Conservation (phyloP, 2,113 vertebrate genomes). For the Leiothrix lutea region DNA sequence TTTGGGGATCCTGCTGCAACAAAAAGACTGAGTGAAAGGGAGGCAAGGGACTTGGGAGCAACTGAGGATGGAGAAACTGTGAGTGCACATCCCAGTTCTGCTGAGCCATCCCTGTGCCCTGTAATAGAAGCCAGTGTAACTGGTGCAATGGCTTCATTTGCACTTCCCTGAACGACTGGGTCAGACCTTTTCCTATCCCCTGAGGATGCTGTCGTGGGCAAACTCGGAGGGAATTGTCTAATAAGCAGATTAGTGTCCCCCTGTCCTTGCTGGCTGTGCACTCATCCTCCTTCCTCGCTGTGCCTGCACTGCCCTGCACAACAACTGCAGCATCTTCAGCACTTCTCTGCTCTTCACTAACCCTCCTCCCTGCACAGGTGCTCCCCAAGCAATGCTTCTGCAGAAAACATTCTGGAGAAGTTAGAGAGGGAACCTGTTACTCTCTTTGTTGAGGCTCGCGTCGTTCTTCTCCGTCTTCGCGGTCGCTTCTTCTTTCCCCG, state of each 20-base stretch:
- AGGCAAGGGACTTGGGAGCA: accelerated
- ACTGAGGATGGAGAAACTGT: neutral
- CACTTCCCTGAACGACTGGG: neutral
- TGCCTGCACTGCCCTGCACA: neutral
- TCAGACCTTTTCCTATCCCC: neutral
- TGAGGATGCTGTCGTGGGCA: neutral
- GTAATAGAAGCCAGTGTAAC: neutral
- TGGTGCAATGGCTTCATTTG: neutral
- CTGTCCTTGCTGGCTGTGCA: neutral
- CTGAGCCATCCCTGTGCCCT: neutral
- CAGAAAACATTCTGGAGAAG: neutral
- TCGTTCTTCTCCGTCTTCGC: slow-evolving; percentile 75
- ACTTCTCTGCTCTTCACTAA: neutral
- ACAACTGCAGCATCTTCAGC: neutral
- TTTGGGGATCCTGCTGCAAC: slow-evolving; percentile 82
- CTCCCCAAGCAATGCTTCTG: accelerated
- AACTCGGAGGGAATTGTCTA: neutral
- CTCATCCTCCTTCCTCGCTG: accelerated
- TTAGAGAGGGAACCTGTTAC: slow-evolving; percentile 65
- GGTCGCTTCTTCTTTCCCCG: slow-evolving; percentile 77
- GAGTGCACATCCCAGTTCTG: accelerated
- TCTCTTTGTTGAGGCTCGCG: slow-evolving; percentile 75
- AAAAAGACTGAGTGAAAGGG: neutral
- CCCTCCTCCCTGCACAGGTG: no score
- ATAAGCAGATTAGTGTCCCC: neutral